Conservation (phyloP, 2,113 vertebrate species). For the Scalopus aquaticus region DNA sequence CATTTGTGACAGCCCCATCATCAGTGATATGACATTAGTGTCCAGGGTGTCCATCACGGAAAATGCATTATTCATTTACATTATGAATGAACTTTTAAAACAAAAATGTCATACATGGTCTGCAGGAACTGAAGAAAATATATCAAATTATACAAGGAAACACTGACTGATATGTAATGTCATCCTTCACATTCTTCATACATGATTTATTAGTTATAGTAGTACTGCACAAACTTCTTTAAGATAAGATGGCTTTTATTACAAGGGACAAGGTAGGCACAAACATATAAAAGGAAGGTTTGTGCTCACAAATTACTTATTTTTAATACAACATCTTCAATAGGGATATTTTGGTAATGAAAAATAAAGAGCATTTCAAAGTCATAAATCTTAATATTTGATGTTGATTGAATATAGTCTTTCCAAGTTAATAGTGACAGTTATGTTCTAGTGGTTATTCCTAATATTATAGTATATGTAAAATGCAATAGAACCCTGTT, state of each 20-base stretch:
- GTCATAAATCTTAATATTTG: neutral
- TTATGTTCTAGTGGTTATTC: neutral
- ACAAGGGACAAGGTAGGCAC: neutral
- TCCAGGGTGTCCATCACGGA: slow-evolving; percentile 7
- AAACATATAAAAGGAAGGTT: neutral
- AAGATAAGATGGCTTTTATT: neutral
- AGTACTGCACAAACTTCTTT: neutral
- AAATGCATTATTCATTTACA: slow-evolving; percentile 57
- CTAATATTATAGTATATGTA: neutral
- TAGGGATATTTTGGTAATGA: neutral
- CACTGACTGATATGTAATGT: neutral
- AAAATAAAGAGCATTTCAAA: neutral
- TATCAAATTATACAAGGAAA: neutral
- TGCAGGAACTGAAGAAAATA: slow-evolving; percentile 25
- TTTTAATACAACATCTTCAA: neutral
- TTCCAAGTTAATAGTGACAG: neutral
- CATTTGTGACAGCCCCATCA: slow-evolving; percentile 29
- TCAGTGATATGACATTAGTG: slow-evolving; percentile 26
- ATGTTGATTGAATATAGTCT: neutral
- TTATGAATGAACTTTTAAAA: slow-evolving; percentile 52
- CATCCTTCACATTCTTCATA: slow-evolving; percentile 46
- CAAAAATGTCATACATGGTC: slow-evolving; percentile 36
- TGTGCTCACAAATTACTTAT: neutral
- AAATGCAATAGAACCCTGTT: neutral
- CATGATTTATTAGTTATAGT: slow-evolving; percentile 16